phyloP scores from a whole-genome alignment of 2,797 vertebrate species.

The Neopelma chrysocephalum region DNA sequence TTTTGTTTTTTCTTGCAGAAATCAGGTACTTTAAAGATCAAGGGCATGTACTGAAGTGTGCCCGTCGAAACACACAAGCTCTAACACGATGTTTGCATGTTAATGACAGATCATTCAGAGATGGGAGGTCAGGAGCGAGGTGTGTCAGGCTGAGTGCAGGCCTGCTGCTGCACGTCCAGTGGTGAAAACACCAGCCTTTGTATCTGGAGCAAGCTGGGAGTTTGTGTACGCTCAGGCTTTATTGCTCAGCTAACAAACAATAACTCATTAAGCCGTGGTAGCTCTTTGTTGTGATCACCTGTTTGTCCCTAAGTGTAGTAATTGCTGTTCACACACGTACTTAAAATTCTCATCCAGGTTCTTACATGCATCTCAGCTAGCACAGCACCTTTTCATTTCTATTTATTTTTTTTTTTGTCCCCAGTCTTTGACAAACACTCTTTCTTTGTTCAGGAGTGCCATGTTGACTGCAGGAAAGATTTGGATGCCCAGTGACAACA shows the following conservation, averaged over 20 bases:
- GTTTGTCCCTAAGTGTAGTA: not conserved
- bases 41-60: not conserved
- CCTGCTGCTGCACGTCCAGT: not conserved
- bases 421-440: not conserved
- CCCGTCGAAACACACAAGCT: not conserved
- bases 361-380: not conserved
- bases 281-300: not conserved
- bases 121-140: not conserved
- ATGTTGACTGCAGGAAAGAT: not conserved
- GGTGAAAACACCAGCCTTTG: not conserved
- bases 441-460: not conserved
- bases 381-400: not conserved
- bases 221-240: not conserved
- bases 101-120: not conserved
- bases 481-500: not conserved
- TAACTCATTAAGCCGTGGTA: rapidly evolving
- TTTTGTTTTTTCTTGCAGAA: not conserved
- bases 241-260: not conserved
- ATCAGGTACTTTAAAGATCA: not conserved
- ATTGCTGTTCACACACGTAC: rapidly evolving
- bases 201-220: not conserved
- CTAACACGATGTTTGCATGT: not conserved
- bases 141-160: not conserved
- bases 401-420: rapidly evolving
- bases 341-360: not conserved